phyloP scores from a whole-genome alignment of 2,888 invertebrate species.

The Limenitis arthemis region DNA sequence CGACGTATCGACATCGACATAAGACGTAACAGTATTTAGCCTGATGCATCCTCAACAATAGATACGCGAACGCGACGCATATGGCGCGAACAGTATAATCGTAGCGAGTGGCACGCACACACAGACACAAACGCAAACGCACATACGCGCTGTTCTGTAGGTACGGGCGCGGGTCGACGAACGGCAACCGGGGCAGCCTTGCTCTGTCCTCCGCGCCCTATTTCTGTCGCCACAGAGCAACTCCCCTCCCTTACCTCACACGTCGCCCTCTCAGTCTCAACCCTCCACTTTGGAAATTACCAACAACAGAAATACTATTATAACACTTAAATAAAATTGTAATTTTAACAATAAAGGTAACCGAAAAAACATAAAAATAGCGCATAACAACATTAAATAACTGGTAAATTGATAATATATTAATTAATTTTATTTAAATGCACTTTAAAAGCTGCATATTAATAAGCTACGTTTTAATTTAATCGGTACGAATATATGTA shows the following conservation, averaged over 20 bases:
- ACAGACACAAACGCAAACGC: constrained; percentile 24
- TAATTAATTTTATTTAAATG: no score
- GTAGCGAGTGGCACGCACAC: constrained; percentile 36
- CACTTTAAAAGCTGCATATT: no score
- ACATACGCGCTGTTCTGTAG: constrained; percentile 35
- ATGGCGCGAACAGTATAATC: constrained; percentile 36
- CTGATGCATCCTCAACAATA: constrained; percentile 39
- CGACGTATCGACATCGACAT: no score
- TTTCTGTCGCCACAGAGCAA: constrained; percentile 62
- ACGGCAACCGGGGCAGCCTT: constrained; percentile 69
- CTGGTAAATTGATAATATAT: no score
- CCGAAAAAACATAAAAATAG: no score
- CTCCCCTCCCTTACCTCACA: constrained; percentile 34
- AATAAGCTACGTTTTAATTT: no score
- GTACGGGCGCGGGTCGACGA: constrained; percentile 57
- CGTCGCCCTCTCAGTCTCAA: constrained; percentile 32
- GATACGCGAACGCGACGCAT: constrained; percentile 22
- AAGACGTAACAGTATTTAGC: constrained; percentile 24
- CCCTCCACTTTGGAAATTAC: constrained; percentile 49
- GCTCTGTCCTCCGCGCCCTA: constrained; percentile 71
- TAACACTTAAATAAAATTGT: no score
- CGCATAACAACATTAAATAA: no score
- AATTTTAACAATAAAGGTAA: no score
- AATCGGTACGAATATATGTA: no score
- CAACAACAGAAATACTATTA: constrained; percentile 25